Evolutionary conservation across 2,797 vertebrate genomes (phyloP).

Genomic region (Sebastiscus albofasciatus): DNA sequence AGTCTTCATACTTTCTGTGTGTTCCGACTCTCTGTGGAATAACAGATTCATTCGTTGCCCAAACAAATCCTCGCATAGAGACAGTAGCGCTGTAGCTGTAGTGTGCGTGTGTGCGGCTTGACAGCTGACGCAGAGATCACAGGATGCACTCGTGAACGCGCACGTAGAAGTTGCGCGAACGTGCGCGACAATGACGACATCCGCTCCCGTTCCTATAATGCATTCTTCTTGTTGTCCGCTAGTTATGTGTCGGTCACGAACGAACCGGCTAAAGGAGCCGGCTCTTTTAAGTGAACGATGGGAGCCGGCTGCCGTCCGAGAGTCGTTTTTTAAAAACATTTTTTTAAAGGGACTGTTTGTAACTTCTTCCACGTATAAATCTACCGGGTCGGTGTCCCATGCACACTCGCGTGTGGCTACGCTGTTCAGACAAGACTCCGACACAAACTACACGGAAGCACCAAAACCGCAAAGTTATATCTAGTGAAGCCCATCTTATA

Average conservation of each 20-base stretch:
- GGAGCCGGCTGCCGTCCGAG: too few species aligned
- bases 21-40: constrained; percentile 9
- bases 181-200: constrained; percentile 16
- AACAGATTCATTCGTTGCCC: constrained; percentile 51
- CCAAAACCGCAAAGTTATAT: too few species aligned
- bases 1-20: constrained; percentile 21
- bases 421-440: too few species aligned
- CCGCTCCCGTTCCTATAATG: background rate
- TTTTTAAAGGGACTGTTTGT: too few species aligned
- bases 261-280: too few species aligned
- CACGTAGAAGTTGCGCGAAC: constrained; percentile 51
- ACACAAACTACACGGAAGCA: too few species aligned
- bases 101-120: constrained; percentile 29
- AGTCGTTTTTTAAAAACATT: too few species aligned
- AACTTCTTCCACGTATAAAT: too few species aligned
- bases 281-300: too few species aligned
- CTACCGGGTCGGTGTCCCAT: too few species aligned
- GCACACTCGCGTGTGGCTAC: too few species aligned
- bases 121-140: constrained; percentile 68
- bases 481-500: too few species aligned
- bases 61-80: constrained; percentile 63
- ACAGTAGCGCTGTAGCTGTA: constrained; percentile 35
- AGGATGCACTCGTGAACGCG: constrained; percentile 59
- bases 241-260: background rate
- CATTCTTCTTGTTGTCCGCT: background rate